These are phyloP conservation scores for Hypselothyrea guttata DNA, from an alignment of 2,888 invertebrate species.

Conservation along the genomic window DNA sequence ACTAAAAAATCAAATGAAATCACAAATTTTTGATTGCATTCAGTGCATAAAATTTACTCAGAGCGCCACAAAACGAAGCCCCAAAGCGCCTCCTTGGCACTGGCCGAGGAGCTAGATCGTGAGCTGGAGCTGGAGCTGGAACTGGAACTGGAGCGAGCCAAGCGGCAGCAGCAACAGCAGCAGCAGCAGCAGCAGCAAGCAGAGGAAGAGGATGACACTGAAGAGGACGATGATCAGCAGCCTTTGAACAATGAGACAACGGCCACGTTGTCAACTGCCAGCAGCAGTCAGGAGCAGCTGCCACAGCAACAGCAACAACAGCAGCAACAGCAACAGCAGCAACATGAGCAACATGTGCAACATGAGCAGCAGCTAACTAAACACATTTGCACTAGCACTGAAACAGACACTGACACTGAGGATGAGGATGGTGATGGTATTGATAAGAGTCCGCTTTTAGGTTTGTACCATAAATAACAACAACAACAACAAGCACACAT, in stretches of 20 bases:
- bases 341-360: conserved; percentile 26
- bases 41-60: conserved; percentile 74
- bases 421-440: conserved; percentile 75
- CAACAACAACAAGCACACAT: conserved; percentile 31
- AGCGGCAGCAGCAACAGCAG: conserved; percentile 38
- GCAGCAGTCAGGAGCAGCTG: conserved; percentile 47
- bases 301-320: conserved; percentile 11
- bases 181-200: conserved; percentile 59
- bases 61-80: conserved; percentile 50
- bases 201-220: conserved; percentile 59
- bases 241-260: conserved; percentile 76
- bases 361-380: conserved; percentile 21
- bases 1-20: conserved; percentile 23
- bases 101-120: conserved; percentile 65
- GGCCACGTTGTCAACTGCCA: conserved; percentile 51
- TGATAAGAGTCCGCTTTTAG: conserved; percentile 82
- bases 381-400: conserved; percentile 55
- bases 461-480: conserved; percentile 79
- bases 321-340: conserved; percentile 21
- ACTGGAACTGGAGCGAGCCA: conserved; percentile 1
- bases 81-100: conserved; percentile 59
- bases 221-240: conserved; percentile 73
- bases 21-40: conserved; percentile 39
- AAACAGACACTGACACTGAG: conserved; percentile 66
- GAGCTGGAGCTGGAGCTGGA: conserved; percentile 54